Percentiles rank a stretch among this genome's conserved stretches.
Evolutionary conservation across 2,888 invertebrate species (phyloP).

Genomic region (Erannis defoliaria): DNA sequence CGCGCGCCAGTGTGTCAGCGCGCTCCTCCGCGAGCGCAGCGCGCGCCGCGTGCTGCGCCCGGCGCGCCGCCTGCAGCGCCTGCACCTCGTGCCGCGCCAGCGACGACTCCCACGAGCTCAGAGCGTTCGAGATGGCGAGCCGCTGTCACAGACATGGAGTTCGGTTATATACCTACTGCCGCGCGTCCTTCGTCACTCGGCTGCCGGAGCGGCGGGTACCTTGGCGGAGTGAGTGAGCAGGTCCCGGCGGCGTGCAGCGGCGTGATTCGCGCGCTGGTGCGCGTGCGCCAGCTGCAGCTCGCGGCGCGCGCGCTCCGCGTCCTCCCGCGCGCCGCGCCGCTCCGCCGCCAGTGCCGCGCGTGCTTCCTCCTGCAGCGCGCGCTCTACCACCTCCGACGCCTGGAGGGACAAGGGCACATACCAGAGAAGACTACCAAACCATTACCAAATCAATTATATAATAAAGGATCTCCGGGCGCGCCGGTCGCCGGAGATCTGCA

Average conservation of each 20-base stretch:
- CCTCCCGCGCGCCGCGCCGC: slow-evolving; percentile 57
- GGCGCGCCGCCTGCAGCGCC: slow-evolving; percentile 60
- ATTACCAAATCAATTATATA: too few species aligned
- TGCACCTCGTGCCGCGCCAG: slow-evolving; percentile 63
- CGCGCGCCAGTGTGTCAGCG: slow-evolving; percentile 50
- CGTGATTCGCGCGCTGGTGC: slow-evolving; percentile 59
- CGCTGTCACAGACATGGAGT: slow-evolving; percentile 56
- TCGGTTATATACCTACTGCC: neutral
- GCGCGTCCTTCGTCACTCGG: neutral
- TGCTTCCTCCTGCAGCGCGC: slow-evolving; percentile 65
- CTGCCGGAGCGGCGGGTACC: slow-evolving; percentile 48
- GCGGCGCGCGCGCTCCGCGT: slow-evolving; percentile 57
- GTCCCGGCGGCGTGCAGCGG: slow-evolving; percentile 56
- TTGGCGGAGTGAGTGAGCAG: slow-evolving; percentile 68
- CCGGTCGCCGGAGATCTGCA: neutral
- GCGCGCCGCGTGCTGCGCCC: slow-evolving; percentile 62
- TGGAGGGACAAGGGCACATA: too few species aligned
- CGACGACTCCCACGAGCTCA: slow-evolving; percentile 67
- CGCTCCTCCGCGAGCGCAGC: slow-evolving; percentile 61
- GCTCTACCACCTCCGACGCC: slow-evolving; percentile 62
- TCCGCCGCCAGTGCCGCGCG: slow-evolving; percentile 67
- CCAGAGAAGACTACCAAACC: too few species aligned
- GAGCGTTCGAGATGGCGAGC: slow-evolving; percentile 69
- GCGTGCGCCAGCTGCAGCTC: slow-evolving; percentile 58
- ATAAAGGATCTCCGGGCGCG: neutral